A percentile compares a stretch with the other conserved stretches of the same genome.
Conservation (phyloP, 2,797 vertebrate genomes). For the Triplophysa bombifrons region DNA sequence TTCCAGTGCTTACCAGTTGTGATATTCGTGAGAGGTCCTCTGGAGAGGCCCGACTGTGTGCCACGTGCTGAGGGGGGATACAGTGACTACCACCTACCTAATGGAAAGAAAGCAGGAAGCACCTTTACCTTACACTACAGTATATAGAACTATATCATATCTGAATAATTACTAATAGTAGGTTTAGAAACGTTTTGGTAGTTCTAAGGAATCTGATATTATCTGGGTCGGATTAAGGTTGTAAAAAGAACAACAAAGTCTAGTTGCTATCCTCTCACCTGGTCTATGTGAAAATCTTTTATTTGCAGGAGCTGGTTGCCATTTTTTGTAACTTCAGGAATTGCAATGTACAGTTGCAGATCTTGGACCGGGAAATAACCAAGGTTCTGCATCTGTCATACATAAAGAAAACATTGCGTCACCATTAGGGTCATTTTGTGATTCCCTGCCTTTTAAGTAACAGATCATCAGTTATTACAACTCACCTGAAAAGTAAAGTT, state of each 20-base stretch:
- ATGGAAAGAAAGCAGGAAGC: constrained; percentile 26
- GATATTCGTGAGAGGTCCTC: constrained; percentile 85
- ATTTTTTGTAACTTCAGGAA: constrained; percentile 88
- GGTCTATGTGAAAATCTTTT: constrained; percentile 76
- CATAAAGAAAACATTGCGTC: neutral
- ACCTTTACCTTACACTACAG: neutral
- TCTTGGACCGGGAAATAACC: constrained; percentile 89
- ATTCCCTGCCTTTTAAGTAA: neutral
- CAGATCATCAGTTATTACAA: neutral
- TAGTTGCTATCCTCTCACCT: constrained; percentile 70
- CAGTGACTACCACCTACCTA: constrained; percentile 77
- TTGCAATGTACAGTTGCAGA: constrained; percentile 83
- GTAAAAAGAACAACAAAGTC: neutral
- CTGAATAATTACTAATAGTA: neutral
- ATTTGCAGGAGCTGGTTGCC: constrained; percentile 90
- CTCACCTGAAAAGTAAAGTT: constrained; percentile 89
- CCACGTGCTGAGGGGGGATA: constrained; percentile 76
- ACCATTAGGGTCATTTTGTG: neutral
- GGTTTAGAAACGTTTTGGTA: neutral
- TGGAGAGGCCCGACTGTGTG: constrained; percentile 74
- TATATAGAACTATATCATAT: neutral
- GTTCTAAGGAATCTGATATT: neutral
- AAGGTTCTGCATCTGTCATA: constrained; percentile 89
- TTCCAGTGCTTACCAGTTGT: constrained; percentile 80
- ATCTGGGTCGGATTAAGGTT: neutral